Evolutionary conservation across 2,797 vertebrate species (phyloP).

Genomic region (Jordanella pulchra): DNA sequence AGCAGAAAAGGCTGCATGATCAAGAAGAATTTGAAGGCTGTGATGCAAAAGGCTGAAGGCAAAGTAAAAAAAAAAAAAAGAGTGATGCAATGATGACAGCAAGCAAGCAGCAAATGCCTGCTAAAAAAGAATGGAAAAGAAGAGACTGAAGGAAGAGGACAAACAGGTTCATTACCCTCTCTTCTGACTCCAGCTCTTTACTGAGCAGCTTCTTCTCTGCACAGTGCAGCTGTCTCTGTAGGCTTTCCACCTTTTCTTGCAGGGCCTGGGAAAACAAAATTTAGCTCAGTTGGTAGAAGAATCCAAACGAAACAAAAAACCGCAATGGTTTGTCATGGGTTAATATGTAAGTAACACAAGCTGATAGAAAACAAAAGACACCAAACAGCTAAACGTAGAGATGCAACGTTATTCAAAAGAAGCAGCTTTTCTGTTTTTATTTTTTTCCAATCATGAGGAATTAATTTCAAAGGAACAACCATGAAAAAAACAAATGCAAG

Average conservation of each 20-base stretch:
- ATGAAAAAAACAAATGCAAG: conserved; percentile 19
- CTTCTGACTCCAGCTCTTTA: conserved; percentile 84
- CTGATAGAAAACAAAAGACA: conserved; percentile 18
- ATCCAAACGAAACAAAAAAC: conserved; percentile 14
- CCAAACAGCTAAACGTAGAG: conserved; percentile 4
- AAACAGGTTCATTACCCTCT: conserved; percentile 83
- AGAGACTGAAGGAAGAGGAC: conserved; percentile 8
- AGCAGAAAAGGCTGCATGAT: neutral
- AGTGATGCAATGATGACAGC: conserved; percentile 33
- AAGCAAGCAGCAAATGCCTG: conserved; percentile 2
- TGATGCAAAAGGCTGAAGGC: conserved; percentile 32
- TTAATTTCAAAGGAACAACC: conserved; percentile 39
- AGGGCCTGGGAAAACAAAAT: conserved; percentile 81
- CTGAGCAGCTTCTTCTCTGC: conserved; percentile 85
- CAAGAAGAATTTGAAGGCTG: conserved; percentile 13
- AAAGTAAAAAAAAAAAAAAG: conserved; percentile 11
- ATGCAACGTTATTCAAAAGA: no score
- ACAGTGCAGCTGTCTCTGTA: conserved; percentile 74
- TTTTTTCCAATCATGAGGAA: conserved; percentile 53
- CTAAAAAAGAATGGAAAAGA: conserved; percentile 27
- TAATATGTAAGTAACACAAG: conserved; percentile 30
- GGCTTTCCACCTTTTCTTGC: conserved; percentile 85
- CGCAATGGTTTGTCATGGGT: conserved; percentile 3
- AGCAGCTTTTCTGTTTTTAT: neutral
- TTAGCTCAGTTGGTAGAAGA: conserved; percentile 34